Evolutionary conservation across 2,888 invertebrate species (phyloP).

Genomic region (Tuta absoluta): DNA sequence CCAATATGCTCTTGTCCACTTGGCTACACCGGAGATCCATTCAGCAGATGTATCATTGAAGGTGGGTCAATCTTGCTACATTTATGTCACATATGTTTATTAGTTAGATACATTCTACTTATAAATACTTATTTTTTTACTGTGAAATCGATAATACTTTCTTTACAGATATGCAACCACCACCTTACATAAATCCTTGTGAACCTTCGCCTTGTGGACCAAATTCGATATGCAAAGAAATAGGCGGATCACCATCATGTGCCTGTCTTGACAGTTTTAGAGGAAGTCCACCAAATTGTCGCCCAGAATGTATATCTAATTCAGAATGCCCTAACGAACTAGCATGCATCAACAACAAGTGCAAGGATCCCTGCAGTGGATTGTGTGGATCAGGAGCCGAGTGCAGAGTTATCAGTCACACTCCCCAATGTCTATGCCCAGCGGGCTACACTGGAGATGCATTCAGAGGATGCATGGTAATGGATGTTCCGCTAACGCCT

Average conservation of each 20-base stretch:
- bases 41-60: slow-evolving; percentile 83
- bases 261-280: slow-evolving; percentile 85
- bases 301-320: slow-evolving; percentile 87
- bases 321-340: slow-evolving; percentile 85
- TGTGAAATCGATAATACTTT: slow-evolving; percentile 4
- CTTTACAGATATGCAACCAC: slow-evolving; percentile 57
- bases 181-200: slow-evolving; percentile 80
- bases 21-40: slow-evolving; percentile 87
- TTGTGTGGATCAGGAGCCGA: slow-evolving; percentile 87
- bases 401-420: slow-evolving; percentile 87
- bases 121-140: too few species aligned
- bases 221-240: slow-evolving; percentile 83
- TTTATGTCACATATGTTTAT: too few species aligned
- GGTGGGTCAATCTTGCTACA: slow-evolving; percentile 60
- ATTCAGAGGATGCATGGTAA: slow-evolving; percentile 78
- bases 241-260: slow-evolving; percentile 85
- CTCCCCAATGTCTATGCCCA: slow-evolving; percentile 87
- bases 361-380: slow-evolving; percentile 87
- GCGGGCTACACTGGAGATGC: slow-evolving; percentile 84
- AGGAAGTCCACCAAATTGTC: slow-evolving; percentile 87
- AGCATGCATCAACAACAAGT: slow-evolving; percentile 88
- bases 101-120: too few species aligned
- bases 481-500: slow-evolving; percentile 78
- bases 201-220: slow-evolving; percentile 89
- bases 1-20: slow-evolving; percentile 85